Percentiles rank a stretch among this genome's conserved stretches.
phyloP scores from a whole-genome alignment of 2,888 invertebrate species.

The Eulithis prunata region DNA sequence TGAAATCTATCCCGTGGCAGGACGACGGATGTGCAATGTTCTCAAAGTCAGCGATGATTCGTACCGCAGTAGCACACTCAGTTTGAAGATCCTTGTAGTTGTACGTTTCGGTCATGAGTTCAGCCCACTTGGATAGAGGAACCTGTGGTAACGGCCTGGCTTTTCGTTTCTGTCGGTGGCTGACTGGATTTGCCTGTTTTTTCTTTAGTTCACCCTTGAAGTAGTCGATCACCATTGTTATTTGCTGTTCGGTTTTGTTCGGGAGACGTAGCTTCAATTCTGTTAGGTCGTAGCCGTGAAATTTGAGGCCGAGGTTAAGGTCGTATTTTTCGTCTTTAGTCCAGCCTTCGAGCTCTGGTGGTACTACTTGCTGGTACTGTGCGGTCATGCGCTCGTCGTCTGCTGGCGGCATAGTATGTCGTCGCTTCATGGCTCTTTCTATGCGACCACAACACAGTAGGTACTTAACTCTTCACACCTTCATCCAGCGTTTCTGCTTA shows the following conservation, averaged over 20 bases:
- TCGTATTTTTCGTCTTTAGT: slow-evolving; percentile 62
- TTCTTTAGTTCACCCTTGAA: slow-evolving; percentile 51
- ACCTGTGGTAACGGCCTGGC: slow-evolving; percentile 41
- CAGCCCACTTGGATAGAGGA: slow-evolving; percentile 66
- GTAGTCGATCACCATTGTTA: slow-evolving; percentile 54
- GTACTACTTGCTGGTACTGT: slow-evolving; percentile 2
- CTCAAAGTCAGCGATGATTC: slow-evolving; percentile 72
- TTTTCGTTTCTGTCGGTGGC: slow-evolving; percentile 11
- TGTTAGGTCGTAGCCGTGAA: slow-evolving; percentile 48
- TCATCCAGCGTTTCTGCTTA: background rate
- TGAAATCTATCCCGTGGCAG: slow-evolving; percentile 64
- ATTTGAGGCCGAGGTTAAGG: slow-evolving; percentile 57
- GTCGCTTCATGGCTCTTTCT: slow-evolving; percentile 19
- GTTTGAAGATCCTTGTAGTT: slow-evolving; percentile 60
- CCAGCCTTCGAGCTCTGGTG: slow-evolving; percentile 53
- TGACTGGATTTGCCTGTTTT: slow-evolving; percentile 1
- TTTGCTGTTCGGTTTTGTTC: slow-evolving; percentile 56
- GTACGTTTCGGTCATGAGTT: slow-evolving; percentile 58
- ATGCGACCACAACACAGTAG: background rate
- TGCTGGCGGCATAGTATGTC: too few species aligned
- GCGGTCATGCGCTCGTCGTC: slow-evolving; percentile 13
- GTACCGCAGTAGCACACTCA: slow-evolving; percentile 62
- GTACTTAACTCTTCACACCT: too few species aligned
- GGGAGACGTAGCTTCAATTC: slow-evolving; percentile 50
- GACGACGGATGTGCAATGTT: slow-evolving; percentile 53